Conservation (phyloP, 2,888 invertebrate species). For the Hanleya hanleyi region DNA sequence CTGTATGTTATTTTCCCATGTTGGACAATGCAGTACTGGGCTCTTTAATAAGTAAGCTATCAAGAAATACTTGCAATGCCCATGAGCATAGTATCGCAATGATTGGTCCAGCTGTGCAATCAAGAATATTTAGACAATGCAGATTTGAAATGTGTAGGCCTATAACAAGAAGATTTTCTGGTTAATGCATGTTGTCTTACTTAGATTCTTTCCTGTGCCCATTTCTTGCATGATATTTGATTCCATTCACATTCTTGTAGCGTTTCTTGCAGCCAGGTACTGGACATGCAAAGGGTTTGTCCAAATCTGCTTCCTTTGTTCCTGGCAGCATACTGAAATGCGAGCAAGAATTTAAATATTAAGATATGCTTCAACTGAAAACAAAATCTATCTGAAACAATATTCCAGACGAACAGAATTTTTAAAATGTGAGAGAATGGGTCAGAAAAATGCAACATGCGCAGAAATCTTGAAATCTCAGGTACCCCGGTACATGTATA, state of each 20-base stretch:
- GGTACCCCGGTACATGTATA: no score
- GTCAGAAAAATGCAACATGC: no score
- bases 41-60: no score
- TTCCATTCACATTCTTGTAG: conserved; percentile 91
- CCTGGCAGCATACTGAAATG: conserved; percentile 52
- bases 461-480: no score
- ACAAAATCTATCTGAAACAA: no score
- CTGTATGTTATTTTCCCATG: no score
- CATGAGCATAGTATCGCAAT: neutral
- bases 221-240: conserved; percentile 91
- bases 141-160: no score
- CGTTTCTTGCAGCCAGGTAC: conserved; percentile 90
- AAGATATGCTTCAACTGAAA: no score
- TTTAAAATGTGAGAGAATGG: no score
- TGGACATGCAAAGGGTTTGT: conserved; percentile 89
- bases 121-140: neutral
- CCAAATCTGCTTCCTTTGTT: conserved; percentile 73
- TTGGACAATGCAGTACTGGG: no score
- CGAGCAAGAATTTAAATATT: neutral
- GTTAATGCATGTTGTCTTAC: conserved; percentile 77
- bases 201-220: conserved; percentile 89
- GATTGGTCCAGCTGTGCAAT: neutral
- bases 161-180: no score
- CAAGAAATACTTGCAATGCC: neutral
- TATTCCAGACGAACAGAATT: no score